phyloP scores from a whole-genome alignment of 2,113 vertebrate species.

The Calypte anna region DNA sequence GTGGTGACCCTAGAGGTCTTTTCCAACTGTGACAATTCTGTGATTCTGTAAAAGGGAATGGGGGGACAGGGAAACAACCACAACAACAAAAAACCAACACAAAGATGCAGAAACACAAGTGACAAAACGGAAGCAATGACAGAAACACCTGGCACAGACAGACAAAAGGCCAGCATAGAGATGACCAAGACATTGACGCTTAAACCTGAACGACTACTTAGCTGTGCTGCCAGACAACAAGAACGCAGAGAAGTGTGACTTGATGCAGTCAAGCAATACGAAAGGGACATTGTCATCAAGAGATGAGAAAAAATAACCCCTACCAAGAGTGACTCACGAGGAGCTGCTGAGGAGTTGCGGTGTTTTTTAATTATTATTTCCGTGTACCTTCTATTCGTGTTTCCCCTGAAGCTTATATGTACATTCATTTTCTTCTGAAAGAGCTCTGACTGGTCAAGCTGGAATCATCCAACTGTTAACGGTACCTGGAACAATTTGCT shows the following conservation, averaged over 20 bases:
- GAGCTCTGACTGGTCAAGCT: background rate
- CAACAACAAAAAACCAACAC: background rate
- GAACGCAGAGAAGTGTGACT: background rate
- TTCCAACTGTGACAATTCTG: no score
- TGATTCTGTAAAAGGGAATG: no score
- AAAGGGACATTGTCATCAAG: background rate
- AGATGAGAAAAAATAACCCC: background rate
- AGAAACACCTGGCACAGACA: background rate
- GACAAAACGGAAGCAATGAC: background rate
- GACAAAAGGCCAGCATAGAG: background rate
- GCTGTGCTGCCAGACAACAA: background rate
- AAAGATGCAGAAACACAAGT: background rate
- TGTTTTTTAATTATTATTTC: background rate
- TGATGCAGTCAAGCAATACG: background rate
- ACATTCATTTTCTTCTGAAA: background rate
- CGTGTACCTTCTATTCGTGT: background rate
- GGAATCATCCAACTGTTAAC: background rate
- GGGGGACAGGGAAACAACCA: background rate
- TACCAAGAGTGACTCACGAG: background rate
- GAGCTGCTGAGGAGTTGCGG: background rate
- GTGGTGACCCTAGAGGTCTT: no score
- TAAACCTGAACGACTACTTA: background rate
- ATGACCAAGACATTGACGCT: background rate
- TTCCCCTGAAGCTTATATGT: background rate
- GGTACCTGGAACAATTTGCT: background rate